These are phyloP conservation scores for Alces alces DNA, from an alignment of 2,113 vertebrate species.

Conservation along the genomic window DNA sequence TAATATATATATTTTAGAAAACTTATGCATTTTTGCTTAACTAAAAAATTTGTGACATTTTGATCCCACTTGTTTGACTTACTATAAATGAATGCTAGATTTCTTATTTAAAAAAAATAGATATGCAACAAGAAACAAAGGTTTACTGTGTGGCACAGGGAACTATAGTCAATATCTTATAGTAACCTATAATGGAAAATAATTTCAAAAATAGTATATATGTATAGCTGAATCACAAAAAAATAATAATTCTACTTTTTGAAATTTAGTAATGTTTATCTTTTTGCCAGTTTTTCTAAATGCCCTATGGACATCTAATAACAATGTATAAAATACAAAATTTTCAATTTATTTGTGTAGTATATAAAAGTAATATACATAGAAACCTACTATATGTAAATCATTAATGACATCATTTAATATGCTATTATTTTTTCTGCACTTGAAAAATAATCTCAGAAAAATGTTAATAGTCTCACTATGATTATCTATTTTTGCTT, in stretches of 20 bases:
- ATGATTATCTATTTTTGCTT: background rate
- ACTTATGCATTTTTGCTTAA: background rate
- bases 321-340: background rate
- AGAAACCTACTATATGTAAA: background rate
- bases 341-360: background rate
- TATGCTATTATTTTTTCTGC: background rate
- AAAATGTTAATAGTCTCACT: background rate
- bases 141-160: background rate
- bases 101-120: background rate
- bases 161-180: background rate
- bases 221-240: background rate
- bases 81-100: background rate
- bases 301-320: background rate
- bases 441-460: background rate
- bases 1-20: background rate
- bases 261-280: background rate
- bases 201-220: background rate
- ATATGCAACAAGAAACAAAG: background rate
- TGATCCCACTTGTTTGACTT: background rate
- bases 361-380: background rate
- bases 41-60: background rate
- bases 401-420: background rate
- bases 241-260: background rate
- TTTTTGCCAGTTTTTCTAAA: background rate
- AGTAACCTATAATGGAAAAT: background rate